Base-by-base conservation (phyloP, 2,888 invertebrate genomes). In the Thereva unica region DNA sequence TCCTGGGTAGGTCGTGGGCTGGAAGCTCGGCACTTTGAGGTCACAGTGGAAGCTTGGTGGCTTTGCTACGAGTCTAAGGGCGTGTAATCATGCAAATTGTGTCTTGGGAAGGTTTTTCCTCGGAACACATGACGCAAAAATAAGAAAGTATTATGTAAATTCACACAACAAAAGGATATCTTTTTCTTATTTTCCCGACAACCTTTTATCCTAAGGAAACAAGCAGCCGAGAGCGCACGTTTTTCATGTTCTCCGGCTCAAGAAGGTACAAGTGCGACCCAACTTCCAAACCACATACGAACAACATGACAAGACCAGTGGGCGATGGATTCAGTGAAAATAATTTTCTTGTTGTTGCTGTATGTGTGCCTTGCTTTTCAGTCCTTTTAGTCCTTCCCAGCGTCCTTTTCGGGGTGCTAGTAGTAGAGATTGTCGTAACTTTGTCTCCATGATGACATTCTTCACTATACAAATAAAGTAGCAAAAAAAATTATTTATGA, bases 81-180 rank as follows among this genome's bases (percentile, higher is more conserved):
- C 55, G 61, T 69, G 69, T 69, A 69, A 69, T 69, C 69, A 69
- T 69, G 69, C 69, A 69, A 69, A 69, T 69, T 69, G 69, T 67
- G 67, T 65, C 69, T 69, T 67, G 69, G 56, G 69, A 69, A 69
- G 65, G 52, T 69, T 67, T 54, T 65, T 64, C 59, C 61, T 38
- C 45, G 35, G 64, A 69, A 69, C 69, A 69, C 67, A 69, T 69
- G 69, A 69, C 69, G 63, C 64, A 69, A 69, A 69, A 69, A 67
- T 69, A 69, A 69, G 64, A 69, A 69, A 65, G 65, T 67, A 69
- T 69, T 69, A 69, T 69, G 69, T 69, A 69, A 69, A 69, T 69
- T 69, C 67, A 50, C 49, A 64, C 67, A 69, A 69, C 69, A 69
- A 69, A 67, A 61, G 69, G 55, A 67, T 67, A 67, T 57, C 49